These are phyloP conservation scores for Lasioglossum morio DNA, from an alignment of 2,888 invertebrate genomes.

Conservation along the genomic window DNA sequence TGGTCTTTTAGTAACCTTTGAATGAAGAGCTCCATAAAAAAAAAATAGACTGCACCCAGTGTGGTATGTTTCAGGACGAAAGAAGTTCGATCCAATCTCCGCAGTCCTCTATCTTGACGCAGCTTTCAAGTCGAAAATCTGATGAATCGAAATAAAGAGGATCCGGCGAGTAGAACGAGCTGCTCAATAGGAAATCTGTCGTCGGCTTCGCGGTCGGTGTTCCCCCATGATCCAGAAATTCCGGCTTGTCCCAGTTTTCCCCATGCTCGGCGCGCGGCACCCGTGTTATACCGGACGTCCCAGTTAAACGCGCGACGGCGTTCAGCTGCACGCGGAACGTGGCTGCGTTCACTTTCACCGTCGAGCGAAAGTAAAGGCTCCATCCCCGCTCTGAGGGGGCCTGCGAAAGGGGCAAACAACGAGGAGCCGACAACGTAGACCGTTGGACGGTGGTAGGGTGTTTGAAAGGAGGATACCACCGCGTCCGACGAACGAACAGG, in stretches of 20 bases:
- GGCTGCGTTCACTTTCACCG: constrained; percentile 74
- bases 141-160: background rate
- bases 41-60: background rate
- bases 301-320: constrained; percentile 67
- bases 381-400: constrained; percentile 54
- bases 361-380: constrained; percentile 72
- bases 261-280: constrained; percentile 18
- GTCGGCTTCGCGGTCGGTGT: constrained; percentile 8
- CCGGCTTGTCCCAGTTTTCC: constrained; percentile 49
- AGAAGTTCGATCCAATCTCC: background rate
- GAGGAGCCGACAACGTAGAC: constrained; percentile 60
- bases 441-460: constrained; percentile 60
- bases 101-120: background rate
- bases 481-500: constrained; percentile 51
- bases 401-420: constrained; percentile 76
- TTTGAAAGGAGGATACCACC: constrained; percentile 73
- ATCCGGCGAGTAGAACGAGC: background rate
- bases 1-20: too few species aligned
- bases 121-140: background rate
- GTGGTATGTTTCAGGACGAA: too few species aligned
- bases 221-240: constrained; percentile 39
- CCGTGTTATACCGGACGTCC: constrained; percentile 55
- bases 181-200: background rate
- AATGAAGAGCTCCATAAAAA: too few species aligned
- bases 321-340: constrained; percentile 63